These are phyloP conservation scores for Rhagologus leucostigma DNA, from an alignment of 2,113 vertebrate species.

Conservation along the genomic window DNA sequence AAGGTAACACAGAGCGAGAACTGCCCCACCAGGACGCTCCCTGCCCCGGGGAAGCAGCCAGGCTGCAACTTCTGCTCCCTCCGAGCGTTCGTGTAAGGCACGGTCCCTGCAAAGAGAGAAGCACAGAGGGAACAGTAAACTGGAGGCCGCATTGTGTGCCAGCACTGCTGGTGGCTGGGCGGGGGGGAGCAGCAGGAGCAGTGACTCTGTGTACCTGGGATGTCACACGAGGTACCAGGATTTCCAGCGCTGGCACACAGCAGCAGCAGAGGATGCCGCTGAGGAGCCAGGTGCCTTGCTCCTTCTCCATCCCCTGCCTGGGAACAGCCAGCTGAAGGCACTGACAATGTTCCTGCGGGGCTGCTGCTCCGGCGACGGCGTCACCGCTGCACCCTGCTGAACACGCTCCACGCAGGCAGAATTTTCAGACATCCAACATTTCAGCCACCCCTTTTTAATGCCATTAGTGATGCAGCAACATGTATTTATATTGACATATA, in stretches of 20 bases:
- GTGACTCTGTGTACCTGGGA: not conserved
- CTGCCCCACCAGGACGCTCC: not conserved
- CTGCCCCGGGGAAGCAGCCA: not conserved
- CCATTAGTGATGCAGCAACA: slow-evolving; percentile 35
- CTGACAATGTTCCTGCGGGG: accelerated
- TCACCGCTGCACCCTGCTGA: accelerated
- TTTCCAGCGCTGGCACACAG: not conserved
- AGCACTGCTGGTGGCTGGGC: not conserved
- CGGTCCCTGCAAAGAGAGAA: not conserved
- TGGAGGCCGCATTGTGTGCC: accelerated
- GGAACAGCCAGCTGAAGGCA: not conserved
- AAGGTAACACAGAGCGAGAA: not conserved
- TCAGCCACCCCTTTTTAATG: slow-evolving; percentile 16
- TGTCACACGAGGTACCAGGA: not conserved
- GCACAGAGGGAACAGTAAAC: not conserved
- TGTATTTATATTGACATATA: slow-evolving; percentile 47
- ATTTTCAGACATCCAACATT: not conserved
- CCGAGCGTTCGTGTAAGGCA: not conserved
- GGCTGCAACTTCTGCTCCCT: not conserved
- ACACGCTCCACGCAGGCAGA: not conserved
- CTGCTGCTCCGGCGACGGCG: not conserved
- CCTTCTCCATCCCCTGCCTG: not conserved
- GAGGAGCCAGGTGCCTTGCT: not conserved
- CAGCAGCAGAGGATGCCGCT: accelerated
- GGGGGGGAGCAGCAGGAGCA: not conserved